Evolutionary conservation across 2,888 invertebrate genomes (phyloP), one percentile per base, ranked within the genome.

Genomic region (Phaedon cochleariae): DNA sequence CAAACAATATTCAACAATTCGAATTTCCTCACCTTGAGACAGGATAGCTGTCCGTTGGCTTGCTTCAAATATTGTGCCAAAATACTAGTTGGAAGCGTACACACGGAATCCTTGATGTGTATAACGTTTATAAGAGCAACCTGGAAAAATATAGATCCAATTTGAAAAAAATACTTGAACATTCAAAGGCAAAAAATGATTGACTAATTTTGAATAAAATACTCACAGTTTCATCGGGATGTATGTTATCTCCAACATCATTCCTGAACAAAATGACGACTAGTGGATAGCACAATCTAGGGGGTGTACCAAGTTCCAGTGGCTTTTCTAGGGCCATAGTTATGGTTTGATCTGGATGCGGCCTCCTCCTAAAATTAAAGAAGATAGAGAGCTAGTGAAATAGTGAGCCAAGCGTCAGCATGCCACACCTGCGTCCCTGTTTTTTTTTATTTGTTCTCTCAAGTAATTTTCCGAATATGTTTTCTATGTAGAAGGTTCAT

Each of bases 11-110:
- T n/a, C n/a, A n/a, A n/a, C n/a, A n/a, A n/a, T n/a, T n/a, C n/a
- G n/a, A 15, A 31, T 45, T 29, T 29, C 74, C 80, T 84, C 84
- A 94, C 94, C 90, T 94, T 93, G 72, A 95, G 87, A 81, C 92
- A 92, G 65, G 93, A 92, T 64, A 94, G 85, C 78, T 92, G 92
- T 46, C 93, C 93, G 76, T 91, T 92, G 53, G 92, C 92, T 83
- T 94, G 93, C 81, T 95, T 94, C 68, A 95, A 85, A 84, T 93
- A 94, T 84, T 95, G 94, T 52, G 93, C 92, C 73, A 95, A 87
- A 77, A 94, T 89, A 76, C 92, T 92, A 74, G 94, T 94, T 55
- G 92, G 91, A 74, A 93, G 84, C 37, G 91, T 89, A 82, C 94
- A 94, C 68, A 92, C 89, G 46, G 90, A 88, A 84, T 95, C 95